Base-by-base conservation (phyloP, 2,888 invertebrate species). In the Acrocera orbiculus region DNA sequence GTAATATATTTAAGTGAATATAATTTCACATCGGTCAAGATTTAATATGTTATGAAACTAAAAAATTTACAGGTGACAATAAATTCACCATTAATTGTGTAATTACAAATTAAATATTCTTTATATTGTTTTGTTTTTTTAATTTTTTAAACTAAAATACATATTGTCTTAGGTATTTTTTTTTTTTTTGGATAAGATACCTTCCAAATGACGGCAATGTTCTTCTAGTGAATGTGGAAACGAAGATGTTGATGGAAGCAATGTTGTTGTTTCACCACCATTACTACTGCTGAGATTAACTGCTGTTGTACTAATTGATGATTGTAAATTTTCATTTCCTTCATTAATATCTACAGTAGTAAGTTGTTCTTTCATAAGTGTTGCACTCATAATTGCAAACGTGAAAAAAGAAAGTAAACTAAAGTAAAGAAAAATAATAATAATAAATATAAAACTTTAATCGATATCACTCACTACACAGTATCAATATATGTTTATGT, bases 171-270 rank as follows among this genome's bases (percentile, higher is more conserved):
- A 35, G 40, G 27, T 40, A 22, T 26, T 16, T 8, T 41, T 37
- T 40, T 32, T 39, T 33, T 32, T 39, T 43, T 37, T 41, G 44
- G 35, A 47, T 48, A 48, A 50, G 55, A 56, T 58, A 58, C 58
- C 58, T 58, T 58, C 58, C 52, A 58, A 54, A 49, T 56, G 47
- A 44, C 56, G 59, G 44, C 52, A 54, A 37, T 58, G 58, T 48
- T 59, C 58, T 52, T 55, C 58, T 42, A 54, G 46, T 42, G 46
- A 30, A 42, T 42, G 16, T 33, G 43, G 39, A 31, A 42, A 45
- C 34, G 47, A 44, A 43, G 47, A 27, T 42, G 48, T 36, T 47
- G 47, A 37, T 31, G 34, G 30, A 16, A 25, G 19, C 17, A 26
- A 24, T n/a, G 23, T 23, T n/a, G 11, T 23, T 4, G 23, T 23